Evolutionary conservation across 1,140 invertebrate genomes (phyloP), one percentile per base, ranked within the genome.

Genomic region (Aphaenogaster ashmeadi): DNA sequence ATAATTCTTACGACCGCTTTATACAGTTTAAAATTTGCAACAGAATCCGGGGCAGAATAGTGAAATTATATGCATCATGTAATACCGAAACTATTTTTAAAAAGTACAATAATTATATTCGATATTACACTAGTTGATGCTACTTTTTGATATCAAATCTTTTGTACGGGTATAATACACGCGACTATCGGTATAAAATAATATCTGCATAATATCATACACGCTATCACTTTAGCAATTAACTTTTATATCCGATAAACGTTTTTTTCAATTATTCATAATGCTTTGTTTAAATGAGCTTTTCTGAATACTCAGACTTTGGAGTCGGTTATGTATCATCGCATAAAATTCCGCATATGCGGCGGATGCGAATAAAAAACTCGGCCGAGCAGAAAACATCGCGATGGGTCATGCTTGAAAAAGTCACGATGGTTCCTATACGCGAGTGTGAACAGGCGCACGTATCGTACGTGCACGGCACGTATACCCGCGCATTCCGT

Each of bases 361-460:
- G 1, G 13, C 13, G 9, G 2, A 18, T 38, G 36, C 8, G 50
- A 81, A 69, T 56, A 41, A 71, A 71, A 58, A 71, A 71, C 41
- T 15, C 18, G 27, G 9, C 13, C 1, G 4, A n/a, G n/a, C 13
- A 11, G 33, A 52, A 54, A 67, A 80, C n/a, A 38, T 18, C 38
- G n/a, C 6, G 56, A 33, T 41, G n/a, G 33, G 62, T 47, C 52
- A 27, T 21, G 21, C 27, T 60, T 60, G 18, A 44, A 62, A 84
- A 54, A 52, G 69, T 87, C 54, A 75, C 15, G 50, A 36, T 50
- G 44, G 50, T 81, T 71, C 56, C 33, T 27, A 27, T 27, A 77
- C n/a, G 54, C 38, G 13, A 77, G 44, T n/a, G 36, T 27, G 78
- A 69, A 56, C n/a, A 44, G 64, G 4, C 44, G 21, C 21, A 38